phyloP scores from a whole-genome alignment of 2,797 vertebrate species.

The Pteropus rufus region DNA sequence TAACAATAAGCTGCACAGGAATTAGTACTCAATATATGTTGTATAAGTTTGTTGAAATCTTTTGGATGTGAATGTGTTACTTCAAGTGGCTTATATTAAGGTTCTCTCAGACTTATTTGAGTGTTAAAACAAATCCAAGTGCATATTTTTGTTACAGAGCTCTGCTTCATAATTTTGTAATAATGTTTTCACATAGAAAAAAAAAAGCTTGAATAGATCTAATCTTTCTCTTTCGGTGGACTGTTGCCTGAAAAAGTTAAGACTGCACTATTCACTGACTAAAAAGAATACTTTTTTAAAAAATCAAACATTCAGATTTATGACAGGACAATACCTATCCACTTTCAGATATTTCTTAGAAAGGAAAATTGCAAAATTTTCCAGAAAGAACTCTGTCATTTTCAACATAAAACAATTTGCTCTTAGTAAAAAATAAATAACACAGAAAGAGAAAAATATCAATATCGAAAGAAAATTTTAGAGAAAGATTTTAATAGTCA shows the following conservation, averaged over 20 bases:
- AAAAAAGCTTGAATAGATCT: not conserved
- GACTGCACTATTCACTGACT: not conserved
- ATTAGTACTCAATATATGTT: constrained; percentile 39
- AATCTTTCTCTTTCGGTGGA: not conserved
- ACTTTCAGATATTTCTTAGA: not conserved
- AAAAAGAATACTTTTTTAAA: not conserved
- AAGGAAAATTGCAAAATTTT: constrained; percentile 11
- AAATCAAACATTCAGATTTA: not conserved
- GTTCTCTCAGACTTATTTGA: constrained; percentile 64
- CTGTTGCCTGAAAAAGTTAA: not conserved
- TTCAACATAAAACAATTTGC: not conserved
- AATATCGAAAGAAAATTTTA: not conserved
- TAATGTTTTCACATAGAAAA: constrained; percentile 79
- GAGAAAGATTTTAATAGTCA: not conserved
- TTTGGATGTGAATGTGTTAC: constrained; percentile 74
- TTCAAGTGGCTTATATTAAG: constrained; percentile 73
- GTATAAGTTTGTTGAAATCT: constrained; percentile 69
- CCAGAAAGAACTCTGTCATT: not conserved
- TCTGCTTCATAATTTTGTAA: constrained; percentile 86
- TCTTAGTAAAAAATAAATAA: not conserved
- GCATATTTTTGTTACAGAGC: constrained; percentile 80
- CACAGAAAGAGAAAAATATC: not conserved
- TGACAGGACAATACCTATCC: not conserved
- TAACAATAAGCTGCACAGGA: constrained; percentile 67
- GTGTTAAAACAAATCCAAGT: constrained; percentile 71